Evolutionary conservation across 2,113 vertebrate genomes (phyloP).

Genomic region (Kryptolebias marmoratus): DNA sequence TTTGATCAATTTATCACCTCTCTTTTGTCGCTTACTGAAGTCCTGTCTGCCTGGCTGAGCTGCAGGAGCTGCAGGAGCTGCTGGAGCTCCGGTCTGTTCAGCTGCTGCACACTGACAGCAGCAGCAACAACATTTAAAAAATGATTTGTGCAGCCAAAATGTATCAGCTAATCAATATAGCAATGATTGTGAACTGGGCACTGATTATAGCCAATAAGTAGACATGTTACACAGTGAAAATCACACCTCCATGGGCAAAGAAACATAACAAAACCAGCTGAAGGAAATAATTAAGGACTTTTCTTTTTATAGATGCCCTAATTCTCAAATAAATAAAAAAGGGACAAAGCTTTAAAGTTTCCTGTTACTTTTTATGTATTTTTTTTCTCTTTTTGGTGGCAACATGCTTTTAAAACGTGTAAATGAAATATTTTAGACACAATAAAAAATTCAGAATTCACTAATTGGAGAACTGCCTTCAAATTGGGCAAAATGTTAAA

Average conservation of each 20-base stretch:
- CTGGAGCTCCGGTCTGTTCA: conserved; percentile 17
- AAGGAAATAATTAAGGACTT: no score
- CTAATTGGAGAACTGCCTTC: no score
- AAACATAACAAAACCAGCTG: no score
- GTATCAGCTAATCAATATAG: conserved; percentile 74
- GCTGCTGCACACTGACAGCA: conserved; percentile 27
- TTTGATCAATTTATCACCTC: conserved; percentile 80
- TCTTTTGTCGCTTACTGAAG: conserved; percentile 71
- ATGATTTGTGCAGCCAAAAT: conserved; percentile 56
- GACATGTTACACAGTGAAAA: neutral
- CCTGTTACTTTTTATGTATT: no score
- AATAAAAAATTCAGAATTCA: no score
- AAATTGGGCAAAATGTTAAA: no score
- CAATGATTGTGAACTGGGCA: conserved; percentile 59
- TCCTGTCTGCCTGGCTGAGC: conserved; percentile 42
- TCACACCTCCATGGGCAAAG: neutral
- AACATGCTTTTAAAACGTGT: no score
- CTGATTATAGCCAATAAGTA: conserved; percentile 59
- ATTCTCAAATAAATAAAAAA: no score
- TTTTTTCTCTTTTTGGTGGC: no score
- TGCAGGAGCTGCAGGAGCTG: neutral
- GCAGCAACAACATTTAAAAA: conserved; percentile 25
- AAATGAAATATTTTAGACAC: no score
- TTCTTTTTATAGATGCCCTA: no score
- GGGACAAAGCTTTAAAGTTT: no score